Conservation (phyloP, 2,113 vertebrate genomes). For the Tragelaphus buxtoni region DNA sequence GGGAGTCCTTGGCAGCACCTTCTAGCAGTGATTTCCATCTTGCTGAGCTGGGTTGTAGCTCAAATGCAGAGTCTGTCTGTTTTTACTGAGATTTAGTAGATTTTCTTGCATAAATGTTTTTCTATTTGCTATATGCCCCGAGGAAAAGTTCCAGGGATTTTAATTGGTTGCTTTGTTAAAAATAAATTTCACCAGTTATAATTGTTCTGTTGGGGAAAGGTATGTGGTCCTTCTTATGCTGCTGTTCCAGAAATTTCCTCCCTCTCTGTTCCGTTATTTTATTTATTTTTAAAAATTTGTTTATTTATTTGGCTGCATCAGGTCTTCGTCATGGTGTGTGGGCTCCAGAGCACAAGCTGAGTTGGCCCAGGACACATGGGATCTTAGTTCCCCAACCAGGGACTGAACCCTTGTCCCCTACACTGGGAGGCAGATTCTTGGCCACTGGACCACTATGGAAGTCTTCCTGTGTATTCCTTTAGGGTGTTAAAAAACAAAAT, state of each 20-base stretch:
- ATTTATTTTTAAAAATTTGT: neutral
- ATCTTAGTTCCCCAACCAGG: neutral
- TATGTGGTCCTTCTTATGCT: neutral
- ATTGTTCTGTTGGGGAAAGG: neutral
- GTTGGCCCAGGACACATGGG: neutral
- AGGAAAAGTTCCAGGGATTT: neutral
- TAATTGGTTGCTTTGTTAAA: neutral
- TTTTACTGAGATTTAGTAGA: neutral
- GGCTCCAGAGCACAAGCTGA: neutral
- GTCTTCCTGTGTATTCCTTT: neutral
- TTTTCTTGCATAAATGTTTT: neutral
- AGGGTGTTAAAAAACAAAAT: neutral
- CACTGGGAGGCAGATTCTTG: neutral
- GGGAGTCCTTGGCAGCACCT: accelerated
- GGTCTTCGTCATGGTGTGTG: neutral
- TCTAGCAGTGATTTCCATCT: accelerated
- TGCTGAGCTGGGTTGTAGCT: neutral
- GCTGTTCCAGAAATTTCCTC: neutral
- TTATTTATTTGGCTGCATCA: neutral
- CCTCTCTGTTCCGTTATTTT: neutral
- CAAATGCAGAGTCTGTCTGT: neutral
- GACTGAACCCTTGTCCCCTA: neutral
- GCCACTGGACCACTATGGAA: neutral
- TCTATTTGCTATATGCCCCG: neutral
- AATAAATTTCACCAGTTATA: neutral